phyloP scores from a whole-genome alignment of 2,888 invertebrate genomes.

The Pyrrhia umbra region DNA sequence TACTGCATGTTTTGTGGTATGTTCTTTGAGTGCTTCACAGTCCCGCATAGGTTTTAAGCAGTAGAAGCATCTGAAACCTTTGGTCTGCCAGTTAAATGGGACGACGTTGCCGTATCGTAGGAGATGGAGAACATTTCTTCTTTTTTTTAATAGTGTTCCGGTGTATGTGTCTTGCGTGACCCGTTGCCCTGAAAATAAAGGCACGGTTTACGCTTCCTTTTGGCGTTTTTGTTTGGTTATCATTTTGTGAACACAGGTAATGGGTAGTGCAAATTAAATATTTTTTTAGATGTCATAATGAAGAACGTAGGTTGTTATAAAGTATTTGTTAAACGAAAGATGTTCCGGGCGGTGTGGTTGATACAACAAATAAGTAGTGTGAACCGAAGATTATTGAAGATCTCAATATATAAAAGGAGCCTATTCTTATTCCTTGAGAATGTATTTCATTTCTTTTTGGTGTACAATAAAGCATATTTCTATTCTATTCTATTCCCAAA shows the following conservation, averaged over 20 bases:
- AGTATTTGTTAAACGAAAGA: no score
- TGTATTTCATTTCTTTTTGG: no score
- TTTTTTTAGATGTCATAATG: no score
- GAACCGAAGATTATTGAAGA: no score
- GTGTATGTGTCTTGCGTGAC: slow-evolving; percentile 66
- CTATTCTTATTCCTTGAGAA: no score
- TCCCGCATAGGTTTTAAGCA: slow-evolving; percentile 77
- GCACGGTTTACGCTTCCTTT: slow-evolving; percentile 62
- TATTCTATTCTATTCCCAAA: no score
- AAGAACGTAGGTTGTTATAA: background rate
- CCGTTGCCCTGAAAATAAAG: slow-evolving; percentile 80
- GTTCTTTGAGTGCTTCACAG: slow-evolving; percentile 72
- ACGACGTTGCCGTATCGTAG: slow-evolving; percentile 76
- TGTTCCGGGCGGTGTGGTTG: no score
- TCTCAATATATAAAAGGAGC: no score
- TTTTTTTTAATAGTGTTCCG: slow-evolving; percentile 71
- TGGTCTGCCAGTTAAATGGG: slow-evolving; percentile 81
- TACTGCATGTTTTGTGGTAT: slow-evolving; percentile 70
- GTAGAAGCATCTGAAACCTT: slow-evolving; percentile 80
- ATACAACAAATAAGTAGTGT: no score
- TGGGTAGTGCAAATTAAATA: background rate
- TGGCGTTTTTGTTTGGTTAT: slow-evolving; percentile 8
- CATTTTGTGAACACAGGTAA: background rate
- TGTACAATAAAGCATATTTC: no score
- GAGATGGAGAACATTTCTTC: slow-evolving; percentile 74